Base-by-base conservation (phyloP, 2,888 invertebrate species). In the Deilephila porcellus region DNA sequence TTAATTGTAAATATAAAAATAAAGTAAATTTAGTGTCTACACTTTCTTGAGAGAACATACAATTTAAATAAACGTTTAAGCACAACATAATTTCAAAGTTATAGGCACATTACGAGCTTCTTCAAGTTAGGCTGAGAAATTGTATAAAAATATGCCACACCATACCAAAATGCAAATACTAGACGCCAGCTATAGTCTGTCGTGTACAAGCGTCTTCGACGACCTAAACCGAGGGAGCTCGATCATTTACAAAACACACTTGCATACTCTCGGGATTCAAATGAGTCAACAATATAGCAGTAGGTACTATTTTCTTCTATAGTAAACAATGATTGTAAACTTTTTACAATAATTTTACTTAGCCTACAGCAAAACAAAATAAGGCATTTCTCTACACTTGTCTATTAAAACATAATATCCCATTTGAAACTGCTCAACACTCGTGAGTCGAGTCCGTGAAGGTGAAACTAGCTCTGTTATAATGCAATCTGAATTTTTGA, bases 351-450 rank as follows among this genome's bases (percentile, higher is more conserved):
- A 91, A 90, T 88, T 86, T 89, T 75, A 85, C 91, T 91, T 92
- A 93, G 77, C 80, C 90, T 93, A 93, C 79, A 90, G 92, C 92
- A 91, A 93, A 91, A 93, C 91, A 92, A 92, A 90, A 90, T 93
- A 94, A 94, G 93, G 93, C 94, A 91, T 91, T 91, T 80, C 86
- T 87, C 88, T 91, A 91, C 87, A 83, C 84, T 86, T 85, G 81
- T 88, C 88, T 88, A 87, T 88, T 88, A 85, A 88, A 64, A 67
- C 45, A 67, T 67, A 67, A 89, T 87, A 86, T 83, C 83, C 85
- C 82, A 85, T 82, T 85, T 84, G 82, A 86, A 84, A 86, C 86
- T 84, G 85, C 82, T 81, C 86, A 81, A 83, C 81, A 77, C 85
- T 84, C 75, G 76, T 82, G 85, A 85, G 76, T 83, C 82, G 85